Base-by-base conservation (phyloP, 2,113 vertebrate species). In the Ceuthmochares aereus region DNA sequence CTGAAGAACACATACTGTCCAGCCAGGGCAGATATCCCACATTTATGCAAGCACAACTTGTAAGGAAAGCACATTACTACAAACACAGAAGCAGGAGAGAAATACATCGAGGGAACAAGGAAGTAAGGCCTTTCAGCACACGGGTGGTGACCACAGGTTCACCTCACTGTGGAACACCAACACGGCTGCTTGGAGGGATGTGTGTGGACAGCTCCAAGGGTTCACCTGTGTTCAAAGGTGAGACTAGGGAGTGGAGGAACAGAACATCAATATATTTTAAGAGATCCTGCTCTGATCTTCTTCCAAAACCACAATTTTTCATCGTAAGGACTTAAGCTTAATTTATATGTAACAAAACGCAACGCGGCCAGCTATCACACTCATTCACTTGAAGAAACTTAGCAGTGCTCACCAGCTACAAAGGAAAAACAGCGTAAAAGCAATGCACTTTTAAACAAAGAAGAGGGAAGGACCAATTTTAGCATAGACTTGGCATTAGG, bases 271-370 rank as follows among this genome's bases (percentile, higher is more conserved):
- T 45, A 15, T 4, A 56, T 56, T 70, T 84, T 20, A 89, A 52
- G 47, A 94, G 54, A 73, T 78, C 9, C n/a, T 40, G 26, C 51
- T 94, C 70, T 37, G 22, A 75, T 4, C 4, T 52, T 64, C 63
- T 66, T 88, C 75, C 36, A 36, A 95, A 75, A 85, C 51, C 59
- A 45, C n/a, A 56, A 82, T 15, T 36, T 73, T 66, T 62, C 36
- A 76, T 18, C 45, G 66, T 26, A 74, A 55, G 42, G 22, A 74
- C 59, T 62, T 70, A 77, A 86, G 32, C 79, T n/a, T n/a, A n/a
- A 67, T 66, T 51, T 84, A 36, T 36, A 62, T 10, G 7, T 55
- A 89, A 72, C 20, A 79, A 68, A 66, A 13, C 43, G 21, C 66
- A 67, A 82, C 67, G 56, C 64, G 73, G 43, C 7, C 43, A 92